Conservation (phyloP, 2,888 invertebrate species). For the Heliconius cydno region DNA sequence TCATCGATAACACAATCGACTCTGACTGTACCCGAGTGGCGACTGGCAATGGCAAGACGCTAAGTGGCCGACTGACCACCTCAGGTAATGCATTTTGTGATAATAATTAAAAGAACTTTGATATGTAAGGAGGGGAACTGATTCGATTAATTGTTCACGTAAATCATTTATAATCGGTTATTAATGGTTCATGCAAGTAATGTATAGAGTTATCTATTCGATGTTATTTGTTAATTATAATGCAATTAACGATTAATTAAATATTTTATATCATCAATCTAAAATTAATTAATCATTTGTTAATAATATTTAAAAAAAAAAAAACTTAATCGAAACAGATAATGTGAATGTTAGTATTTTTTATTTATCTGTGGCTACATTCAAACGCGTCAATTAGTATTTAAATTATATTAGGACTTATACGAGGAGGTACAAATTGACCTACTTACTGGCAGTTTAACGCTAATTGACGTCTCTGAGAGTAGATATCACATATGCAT, state of each 20-base stretch:
- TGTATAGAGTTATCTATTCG: background rate
- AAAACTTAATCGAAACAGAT: background rate
- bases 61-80: conserved; percentile 39
- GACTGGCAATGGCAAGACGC: conserved; percentile 38
- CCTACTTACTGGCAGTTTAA: background rate
- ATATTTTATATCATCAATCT: background rate
- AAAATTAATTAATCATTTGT: no score
- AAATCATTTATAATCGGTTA: conserved; percentile 2
- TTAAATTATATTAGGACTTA: background rate
- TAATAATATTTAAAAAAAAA: no score
- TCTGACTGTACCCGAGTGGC: conserved; percentile 37
- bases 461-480: background rate
- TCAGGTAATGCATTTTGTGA: conserved; percentile 34
- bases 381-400: background rate
- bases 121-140: no score
- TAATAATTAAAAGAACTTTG: conserved; percentile 3
- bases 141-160: conserved; percentile 21
- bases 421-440: background rate
- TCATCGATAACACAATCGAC: conserved; percentile 40
- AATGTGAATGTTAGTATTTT: background rate
- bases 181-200: background rate
- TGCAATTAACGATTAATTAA: background rate
- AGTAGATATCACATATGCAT: background rate
- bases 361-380: background rate
- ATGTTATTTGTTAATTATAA: conserved; percentile 2